Conservation (phyloP, 2,797 vertebrate genomes). For the Nannoperca australis region DNA sequence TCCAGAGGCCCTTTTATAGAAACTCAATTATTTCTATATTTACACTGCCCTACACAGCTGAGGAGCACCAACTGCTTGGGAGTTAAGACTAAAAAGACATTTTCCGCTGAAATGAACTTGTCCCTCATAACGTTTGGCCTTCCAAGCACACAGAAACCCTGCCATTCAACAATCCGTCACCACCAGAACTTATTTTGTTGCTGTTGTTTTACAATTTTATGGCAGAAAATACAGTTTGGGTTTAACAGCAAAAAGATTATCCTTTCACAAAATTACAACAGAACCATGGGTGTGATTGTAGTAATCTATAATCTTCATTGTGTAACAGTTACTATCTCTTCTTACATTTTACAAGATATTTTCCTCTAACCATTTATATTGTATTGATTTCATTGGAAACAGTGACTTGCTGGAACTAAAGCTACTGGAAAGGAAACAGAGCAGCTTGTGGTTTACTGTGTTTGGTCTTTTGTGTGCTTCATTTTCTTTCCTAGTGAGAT, state of each 20-base stretch:
- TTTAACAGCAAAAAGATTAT: not conserved
- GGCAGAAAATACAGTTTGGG: not conserved
- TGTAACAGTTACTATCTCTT: not conserved
- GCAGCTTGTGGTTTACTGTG: not conserved
- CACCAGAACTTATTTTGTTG: not conserved
- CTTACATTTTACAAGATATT: not conserved
- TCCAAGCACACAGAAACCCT: not conserved
- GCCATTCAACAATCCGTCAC: not conserved
- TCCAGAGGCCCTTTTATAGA: slow-evolving; percentile 5
- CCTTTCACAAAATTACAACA: not conserved
- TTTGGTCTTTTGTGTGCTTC: not conserved
- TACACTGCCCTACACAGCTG: slow-evolving; percentile 3
- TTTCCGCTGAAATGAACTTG: not conserved
- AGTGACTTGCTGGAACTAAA: not conserved
- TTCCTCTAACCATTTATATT: not conserved
- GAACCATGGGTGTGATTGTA: not conserved
- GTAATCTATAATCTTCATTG: not conserved
- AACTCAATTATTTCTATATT: slow-evolving; percentile 37
- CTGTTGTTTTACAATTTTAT: not conserved
- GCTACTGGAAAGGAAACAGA: not conserved
- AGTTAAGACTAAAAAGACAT: not conserved
- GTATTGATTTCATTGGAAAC: not conserved
- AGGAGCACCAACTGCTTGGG: not conserved
- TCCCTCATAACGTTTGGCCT: not conserved
- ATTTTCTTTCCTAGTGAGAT: not conserved